Percentiles rank a stretch among this genome's conserved stretches.
Evolutionary conservation across 1,140 invertebrate species (phyloP).

Genomic region (Drosophila sproati): DNA sequence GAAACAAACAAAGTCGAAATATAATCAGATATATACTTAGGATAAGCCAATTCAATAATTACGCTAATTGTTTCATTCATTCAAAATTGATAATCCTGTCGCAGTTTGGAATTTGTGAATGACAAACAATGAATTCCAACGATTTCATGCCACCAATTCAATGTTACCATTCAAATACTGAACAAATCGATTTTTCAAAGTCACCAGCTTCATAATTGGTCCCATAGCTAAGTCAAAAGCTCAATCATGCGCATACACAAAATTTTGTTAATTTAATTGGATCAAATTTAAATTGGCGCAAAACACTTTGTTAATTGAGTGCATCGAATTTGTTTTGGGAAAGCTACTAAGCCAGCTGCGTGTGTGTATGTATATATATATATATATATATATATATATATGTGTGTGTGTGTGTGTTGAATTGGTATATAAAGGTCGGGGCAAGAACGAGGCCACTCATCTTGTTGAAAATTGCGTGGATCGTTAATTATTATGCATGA

Average conservation of each 20-base stretch:
- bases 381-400: too few species aligned
- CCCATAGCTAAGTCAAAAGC: slow-evolving; percentile 43
- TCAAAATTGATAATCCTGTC: too few species aligned
- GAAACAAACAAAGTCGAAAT: too few species aligned
- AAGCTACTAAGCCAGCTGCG: slow-evolving; percentile 3
- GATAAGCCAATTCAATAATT: slow-evolving; percentile 1
- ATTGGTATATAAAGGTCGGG: background rate
- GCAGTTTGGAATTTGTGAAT: background rate
- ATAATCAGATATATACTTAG: background rate
- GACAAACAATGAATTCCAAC: background rate
- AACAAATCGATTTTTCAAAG: slow-evolving; percentile 17
- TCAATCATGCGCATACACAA: slow-evolving; percentile 64
- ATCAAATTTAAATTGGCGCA: slow-evolving; percentile 41
- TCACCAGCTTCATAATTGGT: slow-evolving; percentile 29
- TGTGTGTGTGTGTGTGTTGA: background rate
- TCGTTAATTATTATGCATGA: too few species aligned
- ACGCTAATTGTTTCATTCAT: background rate
- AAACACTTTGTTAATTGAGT: slow-evolving; percentile 22
- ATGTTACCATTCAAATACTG: slow-evolving; percentile 23
- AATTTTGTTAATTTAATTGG: slow-evolving; percentile 68
- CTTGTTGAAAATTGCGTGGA: too few species aligned
- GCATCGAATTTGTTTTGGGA: slow-evolving; percentile 2
- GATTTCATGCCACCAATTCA: slow-evolving; percentile 22
- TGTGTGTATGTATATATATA: background rate
- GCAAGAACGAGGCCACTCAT: too few species aligned